Percentiles rank a stretch among this genome's conserved stretches.
phyloP scores from a whole-genome alignment of 2,797 vertebrate genomes.

The Poecilia wingei region DNA sequence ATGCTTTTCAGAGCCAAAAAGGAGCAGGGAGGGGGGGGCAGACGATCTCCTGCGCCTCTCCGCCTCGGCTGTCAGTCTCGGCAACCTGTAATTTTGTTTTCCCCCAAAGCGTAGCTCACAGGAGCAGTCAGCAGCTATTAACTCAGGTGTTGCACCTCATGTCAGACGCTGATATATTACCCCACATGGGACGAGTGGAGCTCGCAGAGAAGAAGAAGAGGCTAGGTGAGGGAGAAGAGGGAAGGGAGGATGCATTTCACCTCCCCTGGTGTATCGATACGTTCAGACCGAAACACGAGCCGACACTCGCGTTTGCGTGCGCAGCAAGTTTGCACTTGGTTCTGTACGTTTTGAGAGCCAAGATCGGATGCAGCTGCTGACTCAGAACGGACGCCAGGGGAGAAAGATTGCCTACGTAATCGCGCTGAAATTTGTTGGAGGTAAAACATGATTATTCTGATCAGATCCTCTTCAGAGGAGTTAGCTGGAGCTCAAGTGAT shows the following conservation, averaged over 20 bases:
- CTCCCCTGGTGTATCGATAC: slow-evolving; percentile 4
- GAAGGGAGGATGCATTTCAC: slow-evolving; percentile 20
- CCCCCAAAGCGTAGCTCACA: slow-evolving; percentile 56
- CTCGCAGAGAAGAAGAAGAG: slow-evolving; percentile 25
- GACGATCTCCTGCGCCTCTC: slow-evolving; percentile 24
- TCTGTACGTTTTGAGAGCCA: background rate
- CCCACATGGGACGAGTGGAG: slow-evolving; percentile 14
- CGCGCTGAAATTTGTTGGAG: background rate
- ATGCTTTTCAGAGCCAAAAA: slow-evolving; percentile 31
- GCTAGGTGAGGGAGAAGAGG: slow-evolving; percentile 31
- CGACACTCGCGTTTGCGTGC: background rate
- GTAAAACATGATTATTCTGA: background rate
- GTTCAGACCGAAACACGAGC: background rate
- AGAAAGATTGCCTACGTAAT: background rate
- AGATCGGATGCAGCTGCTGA: background rate
- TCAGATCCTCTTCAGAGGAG: background rate
- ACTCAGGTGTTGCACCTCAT: slow-evolving; percentile 43
- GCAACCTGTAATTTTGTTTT: slow-evolving; percentile 56
- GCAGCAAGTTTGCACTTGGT: background rate
- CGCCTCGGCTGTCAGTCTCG: slow-evolving; percentile 51
- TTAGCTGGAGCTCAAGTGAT: slow-evolving; percentile 4
- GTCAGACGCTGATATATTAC: slow-evolving; percentile 55
- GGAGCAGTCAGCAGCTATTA: slow-evolving; percentile 61
- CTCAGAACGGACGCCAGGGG: background rate
- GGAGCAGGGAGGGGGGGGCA: slow-evolving; percentile 11